phyloP scores from a whole-genome alignment of 2,113 vertebrate genomes.

The Cisticola juncidis region DNA sequence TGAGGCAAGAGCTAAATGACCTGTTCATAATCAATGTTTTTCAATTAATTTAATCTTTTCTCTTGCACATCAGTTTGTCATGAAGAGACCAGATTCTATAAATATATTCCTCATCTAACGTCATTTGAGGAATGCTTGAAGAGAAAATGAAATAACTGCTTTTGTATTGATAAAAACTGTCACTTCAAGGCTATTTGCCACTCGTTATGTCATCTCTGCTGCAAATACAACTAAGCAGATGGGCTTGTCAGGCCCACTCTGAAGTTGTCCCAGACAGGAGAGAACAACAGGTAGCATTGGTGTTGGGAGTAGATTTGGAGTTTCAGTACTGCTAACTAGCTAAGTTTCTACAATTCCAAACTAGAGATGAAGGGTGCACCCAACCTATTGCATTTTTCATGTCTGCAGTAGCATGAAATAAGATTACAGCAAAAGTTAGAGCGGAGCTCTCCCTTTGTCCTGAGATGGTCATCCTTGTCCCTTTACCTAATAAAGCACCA shows the following conservation, averaged over 20 bases:
- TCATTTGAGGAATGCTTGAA: background rate
- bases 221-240: background rate
- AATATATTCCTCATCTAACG: background rate
- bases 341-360: background rate
- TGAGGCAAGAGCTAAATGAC: constrained; percentile 31
- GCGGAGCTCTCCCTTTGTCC: background rate
- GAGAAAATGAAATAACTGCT: background rate
- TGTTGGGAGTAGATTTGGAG: background rate
- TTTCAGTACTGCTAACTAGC: background rate
- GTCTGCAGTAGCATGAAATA: background rate
- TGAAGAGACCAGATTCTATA: background rate
- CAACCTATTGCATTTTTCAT: background rate
- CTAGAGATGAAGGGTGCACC: background rate
- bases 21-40: constrained; percentile 29
- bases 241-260: background rate
- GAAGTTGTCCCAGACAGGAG: background rate
- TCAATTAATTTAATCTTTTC: constrained; percentile 50
- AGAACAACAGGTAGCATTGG: background rate
- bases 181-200: background rate
- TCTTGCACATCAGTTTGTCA: constrained; percentile 8
- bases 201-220: background rate
- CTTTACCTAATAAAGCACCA: background rate
- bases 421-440: background rate
- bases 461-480: background rate
- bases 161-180: background rate